These are phyloP conservation scores for Sylvia atricapilla DNA, from an alignment of 2,113 vertebrate genomes.

Conservation along the genomic window DNA sequence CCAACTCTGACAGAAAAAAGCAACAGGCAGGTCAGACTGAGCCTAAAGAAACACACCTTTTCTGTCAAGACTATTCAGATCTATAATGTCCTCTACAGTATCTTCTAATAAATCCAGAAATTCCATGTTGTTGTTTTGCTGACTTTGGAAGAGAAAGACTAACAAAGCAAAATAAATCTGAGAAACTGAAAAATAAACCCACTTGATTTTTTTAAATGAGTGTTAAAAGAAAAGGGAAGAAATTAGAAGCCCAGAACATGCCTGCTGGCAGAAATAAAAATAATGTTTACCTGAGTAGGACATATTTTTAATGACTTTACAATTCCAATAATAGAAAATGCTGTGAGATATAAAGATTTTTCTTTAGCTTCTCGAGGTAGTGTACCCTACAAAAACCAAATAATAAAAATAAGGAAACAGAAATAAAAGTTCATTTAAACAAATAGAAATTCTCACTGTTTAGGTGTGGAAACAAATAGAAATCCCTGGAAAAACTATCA, in stretches of 20 bases:
- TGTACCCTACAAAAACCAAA: slow-evolving; percentile 63
- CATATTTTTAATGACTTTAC: slow-evolving; percentile 71
- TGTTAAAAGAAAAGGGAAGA: neutral
- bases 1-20: too few relatives aligned
- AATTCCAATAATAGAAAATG: slow-evolving; percentile 84
- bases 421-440: neutral
- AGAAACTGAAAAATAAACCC: neutral
- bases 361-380: slow-evolving; percentile 70
- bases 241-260: neutral
- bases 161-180: neutral
- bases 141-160: neutral
- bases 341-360: slow-evolving; percentile 82
- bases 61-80: neutral
- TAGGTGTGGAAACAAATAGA: neutral
- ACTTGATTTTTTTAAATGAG: neutral
- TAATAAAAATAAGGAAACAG: neutral
- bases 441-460: neutral
- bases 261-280: neutral
- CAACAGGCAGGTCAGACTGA: too few relatives aligned
- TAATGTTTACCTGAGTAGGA: slow-evolving; percentile 69
- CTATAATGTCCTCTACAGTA: neutral
- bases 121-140: neutral
- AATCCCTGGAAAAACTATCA: neutral
- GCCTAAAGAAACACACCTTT: neutral
- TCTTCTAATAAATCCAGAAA: neutral